Evolutionary conservation across 2,113 vertebrate genomes (phyloP).

Genomic region (Hyla sarda): DNA sequence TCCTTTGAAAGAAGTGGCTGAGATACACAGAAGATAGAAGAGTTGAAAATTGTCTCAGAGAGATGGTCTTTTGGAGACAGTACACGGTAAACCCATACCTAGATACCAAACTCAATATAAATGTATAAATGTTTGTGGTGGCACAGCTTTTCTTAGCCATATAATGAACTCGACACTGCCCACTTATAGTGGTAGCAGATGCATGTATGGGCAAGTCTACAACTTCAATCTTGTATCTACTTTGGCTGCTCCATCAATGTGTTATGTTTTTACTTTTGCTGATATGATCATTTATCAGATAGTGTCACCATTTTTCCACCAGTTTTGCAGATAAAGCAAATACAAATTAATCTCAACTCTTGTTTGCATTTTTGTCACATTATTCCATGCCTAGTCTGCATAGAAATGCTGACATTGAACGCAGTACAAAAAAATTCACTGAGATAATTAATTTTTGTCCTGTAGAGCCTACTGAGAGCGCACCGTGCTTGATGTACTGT

Average conservation of each 20-base stretch:
- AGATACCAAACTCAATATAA: too few relatives aligned
- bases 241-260: background rate
- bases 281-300: constrained; percentile 29
- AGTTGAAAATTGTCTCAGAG: too few relatives aligned
- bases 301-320: constrained; percentile 1
- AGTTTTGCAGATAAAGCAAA: constrained; percentile 23
- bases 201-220: background rate
- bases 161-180: background rate
- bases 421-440: constrained; percentile 26
- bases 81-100: too few relatives aligned
- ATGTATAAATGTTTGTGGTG: too few relatives aligned
- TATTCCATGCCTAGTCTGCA: constrained; percentile 1
- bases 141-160: background rate
- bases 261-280: background rate
- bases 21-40: too few relatives aligned
- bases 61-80: too few relatives aligned
- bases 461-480: constrained; percentile 24
- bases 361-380: constrained; percentile 46
- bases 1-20: too few relatives aligned
- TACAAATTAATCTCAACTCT: constrained; percentile 46
- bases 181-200: background rate
- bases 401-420: constrained; percentile 35
- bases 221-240: background rate
- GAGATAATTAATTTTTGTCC: constrained; percentile 46
- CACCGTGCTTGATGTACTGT: background rate